Percentiles rank a stretch among this genome's conserved stretches.
These are phyloP conservation scores for Oligia strigilis DNA, from an alignment of 2,888 invertebrate genomes.

Conservation along the genomic window DNA sequence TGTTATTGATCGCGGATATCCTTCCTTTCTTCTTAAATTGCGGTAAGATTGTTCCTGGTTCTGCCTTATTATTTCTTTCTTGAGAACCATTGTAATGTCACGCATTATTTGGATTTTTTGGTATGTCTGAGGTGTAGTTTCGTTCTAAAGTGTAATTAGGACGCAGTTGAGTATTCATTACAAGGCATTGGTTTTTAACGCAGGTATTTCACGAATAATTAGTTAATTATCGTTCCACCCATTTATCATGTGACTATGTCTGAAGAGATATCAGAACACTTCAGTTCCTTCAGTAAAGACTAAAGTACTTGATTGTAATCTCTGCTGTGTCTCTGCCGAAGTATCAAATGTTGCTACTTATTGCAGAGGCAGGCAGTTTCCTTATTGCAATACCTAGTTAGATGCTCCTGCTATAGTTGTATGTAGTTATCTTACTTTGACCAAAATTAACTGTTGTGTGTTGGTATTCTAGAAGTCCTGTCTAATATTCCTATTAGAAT, in stretches of 20 bases:
- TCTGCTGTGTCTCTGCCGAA: background rate
- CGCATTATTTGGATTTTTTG: slow-evolving; percentile 64
- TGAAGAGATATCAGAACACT: slow-evolving; percentile 32
- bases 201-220: slow-evolving; percentile 4
- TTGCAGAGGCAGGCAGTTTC: background rate
- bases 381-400: background rate
- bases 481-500: slow-evolving; percentile 26
- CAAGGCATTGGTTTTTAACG: background rate
- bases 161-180: slow-evolving; percentile 37
- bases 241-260: slow-evolving; percentile 75
- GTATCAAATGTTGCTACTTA: background rate
- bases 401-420: background rate
- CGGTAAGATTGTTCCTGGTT: slow-evolving; percentile 79
- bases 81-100: slow-evolving; percentile 72
- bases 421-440: background rate
- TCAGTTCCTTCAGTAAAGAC: slow-evolving; percentile 1
- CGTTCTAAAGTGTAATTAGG: slow-evolving; percentile 4
- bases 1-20: slow-evolving; percentile 75
- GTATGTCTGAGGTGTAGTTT: slow-evolving; percentile 33
- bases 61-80: slow-evolving; percentile 73
- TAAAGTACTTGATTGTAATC: background rate
- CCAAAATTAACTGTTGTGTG: background rate
- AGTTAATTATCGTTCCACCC: slow-evolving; percentile 64
- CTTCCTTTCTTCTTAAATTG: slow-evolving; percentile 64
- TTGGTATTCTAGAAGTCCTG: background rate